Percentiles rank a stretch among this genome's conserved stretches.
Conservation (phyloP, 2,797 vertebrate genomes). For the Hylomyscus alleni region DNA sequence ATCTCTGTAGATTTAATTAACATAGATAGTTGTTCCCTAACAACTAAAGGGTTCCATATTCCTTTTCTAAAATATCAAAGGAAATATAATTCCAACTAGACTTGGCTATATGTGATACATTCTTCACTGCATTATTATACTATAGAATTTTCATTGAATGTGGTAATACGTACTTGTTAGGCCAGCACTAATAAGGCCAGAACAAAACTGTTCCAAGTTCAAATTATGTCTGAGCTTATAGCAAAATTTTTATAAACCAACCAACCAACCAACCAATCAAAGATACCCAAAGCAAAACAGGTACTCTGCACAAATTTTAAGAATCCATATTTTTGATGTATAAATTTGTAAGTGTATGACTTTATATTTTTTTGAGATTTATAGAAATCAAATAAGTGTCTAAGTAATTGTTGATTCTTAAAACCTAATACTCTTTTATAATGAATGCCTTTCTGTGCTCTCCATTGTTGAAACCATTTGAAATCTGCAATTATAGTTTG, state of each 20-base stretch:
- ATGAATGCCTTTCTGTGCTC: neutral
- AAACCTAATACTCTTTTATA: neutral
- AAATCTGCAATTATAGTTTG: constrained; percentile 31
- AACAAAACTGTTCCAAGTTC: neutral
- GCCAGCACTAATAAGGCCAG: too few relatives aligned
- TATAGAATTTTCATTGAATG: neutral
- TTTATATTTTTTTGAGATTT: neutral
- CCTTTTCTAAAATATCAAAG: neutral
- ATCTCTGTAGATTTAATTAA: constrained; percentile 49
- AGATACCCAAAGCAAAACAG: neutral
- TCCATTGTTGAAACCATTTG: constrained; percentile 20
- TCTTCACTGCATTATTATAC: neutral
- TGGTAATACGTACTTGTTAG: too few relatives aligned
- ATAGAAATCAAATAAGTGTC: constrained; percentile 1
- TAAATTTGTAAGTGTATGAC: neutral
- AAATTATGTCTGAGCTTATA: neutral
- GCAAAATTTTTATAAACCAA: neutral
- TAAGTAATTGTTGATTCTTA: constrained; percentile 31
- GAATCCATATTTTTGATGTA: neutral
- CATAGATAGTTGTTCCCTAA: neutral
- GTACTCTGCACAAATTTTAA: neutral
- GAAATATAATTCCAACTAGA: neutral
- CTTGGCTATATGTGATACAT: neutral
- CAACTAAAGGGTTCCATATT: constrained; percentile 21
- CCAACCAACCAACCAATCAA: neutral